Conservation (phyloP, 2,113 vertebrate species). For the Orycteropus afer region DNA sequence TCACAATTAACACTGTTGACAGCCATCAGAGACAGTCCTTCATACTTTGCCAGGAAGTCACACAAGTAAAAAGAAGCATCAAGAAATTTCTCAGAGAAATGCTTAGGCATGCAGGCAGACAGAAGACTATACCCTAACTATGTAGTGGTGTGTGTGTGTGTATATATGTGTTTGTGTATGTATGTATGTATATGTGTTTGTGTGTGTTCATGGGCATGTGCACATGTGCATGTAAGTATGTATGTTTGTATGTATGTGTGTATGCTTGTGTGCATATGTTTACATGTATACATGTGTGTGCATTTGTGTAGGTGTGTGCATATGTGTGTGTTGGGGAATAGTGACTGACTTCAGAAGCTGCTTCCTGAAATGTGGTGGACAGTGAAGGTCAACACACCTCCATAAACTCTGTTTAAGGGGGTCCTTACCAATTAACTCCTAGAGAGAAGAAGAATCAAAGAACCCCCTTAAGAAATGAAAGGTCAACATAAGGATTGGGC, state of each 20-base stretch:
- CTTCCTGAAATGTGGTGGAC: background rate
- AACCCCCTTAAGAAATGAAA: conserved; percentile 13
- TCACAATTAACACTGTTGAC: background rate
- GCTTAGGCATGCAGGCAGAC: background rate
- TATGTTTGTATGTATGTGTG: background rate
- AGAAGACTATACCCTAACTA: background rate
- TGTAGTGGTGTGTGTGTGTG: background rate
- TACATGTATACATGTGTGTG: too few relatives aligned
- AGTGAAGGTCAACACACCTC: background rate
- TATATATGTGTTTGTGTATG: background rate
- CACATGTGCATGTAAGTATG: background rate
- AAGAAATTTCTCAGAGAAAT: background rate
- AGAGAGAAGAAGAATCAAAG: background rate
- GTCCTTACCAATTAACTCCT: background rate
- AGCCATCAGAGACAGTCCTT: background rate
- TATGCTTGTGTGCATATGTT: background rate
- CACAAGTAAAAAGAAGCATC: background rate
- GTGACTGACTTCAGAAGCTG: background rate
- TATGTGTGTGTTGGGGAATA: background rate
- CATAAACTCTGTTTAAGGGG: background rate
- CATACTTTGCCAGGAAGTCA: background rate
- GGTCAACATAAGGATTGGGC: background rate
- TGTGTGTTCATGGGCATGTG: background rate
- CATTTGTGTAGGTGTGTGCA: background rate
- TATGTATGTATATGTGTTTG: background rate